Evolutionary conservation across 2,888 invertebrate genomes (phyloP), one percentile per base, ranked within the genome.

Genomic region (Cheilosia impressa): DNA sequence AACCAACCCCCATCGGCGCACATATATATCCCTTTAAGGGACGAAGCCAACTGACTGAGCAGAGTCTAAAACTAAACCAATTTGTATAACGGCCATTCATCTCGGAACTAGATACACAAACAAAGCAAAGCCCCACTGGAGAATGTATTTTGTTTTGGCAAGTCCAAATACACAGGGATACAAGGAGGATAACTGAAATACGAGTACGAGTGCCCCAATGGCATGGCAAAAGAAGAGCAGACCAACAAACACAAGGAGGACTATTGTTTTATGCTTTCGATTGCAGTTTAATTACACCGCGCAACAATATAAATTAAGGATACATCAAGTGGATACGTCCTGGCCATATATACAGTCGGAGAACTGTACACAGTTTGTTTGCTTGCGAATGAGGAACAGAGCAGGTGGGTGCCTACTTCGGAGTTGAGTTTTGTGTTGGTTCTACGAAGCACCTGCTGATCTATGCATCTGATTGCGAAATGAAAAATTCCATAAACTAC

Each of bases 71-170:
- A 77, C 68, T 77, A 77, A 60, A 77, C 68, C 77, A 77, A 77
- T 68, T 77, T 62, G 77, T 77, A 62, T 53, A 68, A 41, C 43
- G 58, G 77, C 60, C 60, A 77, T 77, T 77, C 60, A 77, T 77
- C 68, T 77, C 60, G 31, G 68, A 77, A 77, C 68, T 77, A 69
- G 53, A 52, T 77, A 77, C 68, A 58, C 77, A 77, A 68, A 77
- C 76, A 62, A 77, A 45, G 17, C 45, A 57, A 53, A 17, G 19
- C 15, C 27, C 19, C 4, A 4, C 9, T 31, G 15, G 15, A 19
- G 50, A 75, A 53, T 27, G 65, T 38, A 57, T 63, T 65, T 75
- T 65, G 65, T 68, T 17, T 68, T n/a, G 6, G n/a, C 7, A 45
- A 77, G 45, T 68, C 22, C 68, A 50, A 31, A 52, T 19, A 53